Evolutionary conservation across 2,888 invertebrate genomes (phyloP).

Genomic region (Ectropis crepuscularia): DNA sequence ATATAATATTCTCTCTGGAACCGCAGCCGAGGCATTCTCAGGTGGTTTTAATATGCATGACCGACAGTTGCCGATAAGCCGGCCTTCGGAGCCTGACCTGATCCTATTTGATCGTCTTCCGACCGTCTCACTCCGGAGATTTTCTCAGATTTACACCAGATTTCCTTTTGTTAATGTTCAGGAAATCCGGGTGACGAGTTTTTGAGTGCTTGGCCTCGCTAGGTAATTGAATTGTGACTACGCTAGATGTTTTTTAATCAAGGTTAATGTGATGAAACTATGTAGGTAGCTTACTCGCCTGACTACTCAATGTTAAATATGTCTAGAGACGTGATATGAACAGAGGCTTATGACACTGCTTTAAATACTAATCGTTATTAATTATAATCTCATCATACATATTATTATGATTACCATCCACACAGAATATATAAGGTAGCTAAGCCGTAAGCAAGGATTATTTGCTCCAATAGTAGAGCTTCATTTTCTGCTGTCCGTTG

Average conservation of each 20-base stretch:
- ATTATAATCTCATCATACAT: no score
- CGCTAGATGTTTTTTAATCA: not conserved
- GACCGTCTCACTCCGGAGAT: slow-evolving; percentile 51
- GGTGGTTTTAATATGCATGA: slow-evolving; percentile 75
- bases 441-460: no score
- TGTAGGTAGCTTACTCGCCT: not conserved
- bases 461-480: no score
- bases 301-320: not conserved
- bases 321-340: no score
- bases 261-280: not conserved
- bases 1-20: slow-evolving; percentile 65
- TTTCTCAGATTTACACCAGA: slow-evolving; percentile 62
- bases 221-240: slow-evolving; percentile 8
- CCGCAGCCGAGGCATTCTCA: slow-evolving; percentile 52
- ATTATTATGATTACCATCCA: no score
- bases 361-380: no score
- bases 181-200: slow-evolving; percentile 28
- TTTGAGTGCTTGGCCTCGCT: slow-evolving; percentile 16
- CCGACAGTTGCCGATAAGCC: slow-evolving; percentile 69
- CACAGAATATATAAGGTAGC: no score
- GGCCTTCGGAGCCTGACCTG: slow-evolving; percentile 65
- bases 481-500: no score
- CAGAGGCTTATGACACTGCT: no score
- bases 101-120: slow-evolving; percentile 70
- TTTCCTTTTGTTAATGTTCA: slow-evolving; percentile 44